A percentile compares a stretch with the other conserved stretches of the same genome.
Evolutionary conservation across 1,140 invertebrate species (phyloP).

Genomic region (Tetramorium alpestre): DNA sequence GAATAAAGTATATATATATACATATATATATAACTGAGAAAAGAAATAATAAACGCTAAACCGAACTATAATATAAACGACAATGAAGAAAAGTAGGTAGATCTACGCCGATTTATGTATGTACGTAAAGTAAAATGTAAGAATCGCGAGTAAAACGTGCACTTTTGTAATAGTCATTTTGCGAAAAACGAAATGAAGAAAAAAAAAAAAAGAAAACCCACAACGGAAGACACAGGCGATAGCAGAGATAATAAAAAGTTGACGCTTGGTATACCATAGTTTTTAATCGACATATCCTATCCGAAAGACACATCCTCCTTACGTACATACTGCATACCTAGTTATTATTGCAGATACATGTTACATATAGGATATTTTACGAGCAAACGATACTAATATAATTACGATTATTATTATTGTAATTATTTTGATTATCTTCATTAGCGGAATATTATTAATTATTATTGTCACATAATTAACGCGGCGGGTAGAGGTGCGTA

Average conservation of each 20-base stretch:
- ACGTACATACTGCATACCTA: constrained; percentile 83
- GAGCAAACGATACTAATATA: constrained; percentile 81
- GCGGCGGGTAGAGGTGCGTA: constrained; percentile 81
- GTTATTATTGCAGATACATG: constrained; percentile 75
- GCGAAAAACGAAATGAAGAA: constrained; percentile 64
- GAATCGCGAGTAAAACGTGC: constrained; percentile 66
- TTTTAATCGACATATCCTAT: constrained; percentile 85
- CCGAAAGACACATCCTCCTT: constrained; percentile 82
- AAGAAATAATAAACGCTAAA: constrained; percentile 66
- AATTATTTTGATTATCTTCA: constrained; percentile 44
- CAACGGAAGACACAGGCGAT: constrained; percentile 65
- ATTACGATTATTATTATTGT: constrained; percentile 60
- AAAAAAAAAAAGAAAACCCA: constrained; percentile 18
- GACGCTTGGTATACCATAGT: constrained; percentile 82
- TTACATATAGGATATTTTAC: constrained; percentile 83
- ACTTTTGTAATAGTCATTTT: constrained; percentile 79
- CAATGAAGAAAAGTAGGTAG: constrained; percentile 78
- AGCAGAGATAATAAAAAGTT: constrained; percentile 70
- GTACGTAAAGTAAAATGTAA: constrained; percentile 75
- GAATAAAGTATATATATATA: constrained; percentile 50
- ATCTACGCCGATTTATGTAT: constrained; percentile 77
- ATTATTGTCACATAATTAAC: constrained; percentile 25
- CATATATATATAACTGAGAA: constrained; percentile 64
- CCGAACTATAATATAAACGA: constrained; percentile 74
- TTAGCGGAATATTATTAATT: no score